Percentiles rank a stretch among this genome's conserved stretches.
These are phyloP conservation scores for Platysternon megacephalum DNA, from an alignment of 2,113 vertebrate species.

Conservation along the genomic window DNA sequence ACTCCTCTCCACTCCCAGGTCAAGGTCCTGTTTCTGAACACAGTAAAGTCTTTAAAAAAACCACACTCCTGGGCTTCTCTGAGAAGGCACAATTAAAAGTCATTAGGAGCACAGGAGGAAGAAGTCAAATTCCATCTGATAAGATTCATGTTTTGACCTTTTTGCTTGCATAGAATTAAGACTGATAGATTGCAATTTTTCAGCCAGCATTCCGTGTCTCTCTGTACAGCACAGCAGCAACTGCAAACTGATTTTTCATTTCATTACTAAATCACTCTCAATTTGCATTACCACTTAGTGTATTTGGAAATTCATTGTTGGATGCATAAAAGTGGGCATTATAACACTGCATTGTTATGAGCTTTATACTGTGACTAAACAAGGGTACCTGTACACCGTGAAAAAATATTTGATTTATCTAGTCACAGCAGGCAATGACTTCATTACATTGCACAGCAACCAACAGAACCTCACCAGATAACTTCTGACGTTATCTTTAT, in stretches of 20 bases:
- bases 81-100: not conserved
- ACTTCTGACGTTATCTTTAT: conserved; percentile 27
- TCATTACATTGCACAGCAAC: conserved; percentile 33
- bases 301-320: conserved; percentile 3
- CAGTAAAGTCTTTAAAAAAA: not conserved
- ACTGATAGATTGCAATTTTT: not conserved
- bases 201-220: not conserved
- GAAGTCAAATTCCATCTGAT: not conserved
- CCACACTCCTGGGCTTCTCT: not conserved
- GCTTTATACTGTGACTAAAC: conserved; percentile 24
- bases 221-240: not conserved
- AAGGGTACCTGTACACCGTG: conserved; percentile 23
- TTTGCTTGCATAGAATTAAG: not conserved
- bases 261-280: conserved; percentile 37
- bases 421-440: conserved; percentile 27
- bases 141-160: not conserved
- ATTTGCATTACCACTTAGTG: conserved; percentile 54
- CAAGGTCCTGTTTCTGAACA: not conserved
- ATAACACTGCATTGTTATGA: conserved; percentile 11
- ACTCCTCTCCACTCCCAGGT: not conserved
- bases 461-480: conserved; percentile 22
- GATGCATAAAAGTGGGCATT: not conserved
- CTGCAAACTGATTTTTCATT: not conserved
- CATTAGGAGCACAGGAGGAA: not conserved
- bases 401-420: conserved; percentile 48